These are phyloP conservation scores for Chiloscyllium plagiosum DNA, from an alignment of 2,113 vertebrate species.

Conservation along the genomic window DNA sequence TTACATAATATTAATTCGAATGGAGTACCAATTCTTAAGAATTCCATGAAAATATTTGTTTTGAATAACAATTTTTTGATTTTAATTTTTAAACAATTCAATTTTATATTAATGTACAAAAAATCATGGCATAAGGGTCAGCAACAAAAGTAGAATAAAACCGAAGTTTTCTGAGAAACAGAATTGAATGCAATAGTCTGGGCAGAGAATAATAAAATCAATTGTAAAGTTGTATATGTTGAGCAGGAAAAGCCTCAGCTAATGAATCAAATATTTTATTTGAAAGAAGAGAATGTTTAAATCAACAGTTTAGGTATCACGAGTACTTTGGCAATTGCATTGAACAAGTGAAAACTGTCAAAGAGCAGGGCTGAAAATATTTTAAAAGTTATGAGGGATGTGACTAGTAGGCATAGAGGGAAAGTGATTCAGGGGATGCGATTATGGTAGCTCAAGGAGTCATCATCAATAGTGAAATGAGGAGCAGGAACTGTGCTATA, in stretches of 20 bases:
- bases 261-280: neutral
- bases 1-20: neutral
- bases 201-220: neutral
- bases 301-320: neutral
- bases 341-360: neutral
- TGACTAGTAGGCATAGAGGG: neutral
- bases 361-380: neutral
- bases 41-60: neutral
- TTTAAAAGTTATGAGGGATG: neutral
- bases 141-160: neutral
- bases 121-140: neutral
- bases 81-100: neutral
- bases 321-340: neutral
- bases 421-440: neutral
- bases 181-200: neutral
- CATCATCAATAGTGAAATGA: neutral
- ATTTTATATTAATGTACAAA: conserved; percentile 4
- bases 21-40: neutral
- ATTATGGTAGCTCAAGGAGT: neutral
- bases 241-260: neutral
- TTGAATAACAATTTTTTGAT: neutral
- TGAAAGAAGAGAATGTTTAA: neutral
- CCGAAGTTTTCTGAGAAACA: neutral
- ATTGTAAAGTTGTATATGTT: neutral
- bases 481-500: neutral